Conservation (phyloP, 64 coral and sea anemone species). For the Cladopsammia gracilis region DNA sequence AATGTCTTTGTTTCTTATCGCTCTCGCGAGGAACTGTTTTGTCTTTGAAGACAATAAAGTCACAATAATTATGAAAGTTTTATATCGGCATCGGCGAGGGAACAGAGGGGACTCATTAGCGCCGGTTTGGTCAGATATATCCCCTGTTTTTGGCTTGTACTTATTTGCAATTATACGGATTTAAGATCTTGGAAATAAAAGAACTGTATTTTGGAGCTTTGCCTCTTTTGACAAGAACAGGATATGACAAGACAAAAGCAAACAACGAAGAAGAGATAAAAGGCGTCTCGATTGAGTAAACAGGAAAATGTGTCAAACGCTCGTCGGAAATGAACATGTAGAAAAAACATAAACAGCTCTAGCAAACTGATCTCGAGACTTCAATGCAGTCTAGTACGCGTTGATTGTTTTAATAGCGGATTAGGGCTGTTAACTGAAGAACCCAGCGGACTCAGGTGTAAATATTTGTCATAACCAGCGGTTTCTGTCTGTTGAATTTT, state of each 20-base stretch:
- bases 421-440: constrained; percentile 1
- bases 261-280: neutral
- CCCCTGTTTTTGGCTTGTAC: neutral
- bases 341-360: neutral
- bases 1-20: constrained; percentile 10
- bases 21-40: neutral
- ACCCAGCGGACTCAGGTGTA: constrained; percentile 14
- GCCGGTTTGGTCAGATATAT: neutral
- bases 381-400: neutral
- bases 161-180: too few species aligned
- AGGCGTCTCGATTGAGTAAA: constrained; percentile 6
- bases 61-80: neutral
- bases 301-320: neutral
- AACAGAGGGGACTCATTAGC: too few species aligned
- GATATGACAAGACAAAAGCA: too few species aligned
- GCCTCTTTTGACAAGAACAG: too few species aligned
- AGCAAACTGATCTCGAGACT: neutral
- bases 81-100: neutral
- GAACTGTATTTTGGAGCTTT: too few species aligned
- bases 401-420: constrained; percentile 41
- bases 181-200: too few species aligned
- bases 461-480: constrained; percentile 64
- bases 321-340: neutral
- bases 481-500: constrained; percentile 39
- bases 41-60: neutral